Base-by-base conservation (phyloP, 2,888 invertebrate genomes). In the Tetanocera ferruginea region DNA sequence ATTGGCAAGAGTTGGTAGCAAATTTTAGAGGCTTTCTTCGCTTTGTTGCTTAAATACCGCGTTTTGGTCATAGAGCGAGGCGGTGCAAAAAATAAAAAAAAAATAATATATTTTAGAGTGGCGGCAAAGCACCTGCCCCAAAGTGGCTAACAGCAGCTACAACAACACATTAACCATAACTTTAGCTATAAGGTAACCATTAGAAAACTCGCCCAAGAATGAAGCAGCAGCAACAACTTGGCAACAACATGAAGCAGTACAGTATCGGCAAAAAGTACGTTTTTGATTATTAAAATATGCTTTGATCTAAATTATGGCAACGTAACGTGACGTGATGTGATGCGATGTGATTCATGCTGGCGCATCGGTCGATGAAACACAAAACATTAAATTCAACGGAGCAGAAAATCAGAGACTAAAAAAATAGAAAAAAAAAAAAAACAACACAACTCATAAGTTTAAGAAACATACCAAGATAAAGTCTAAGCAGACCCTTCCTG, bases 361-460 rank as follows among this genome's bases (percentile, higher is more conserved):
- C 62, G 73, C 75, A 75, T 81, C 82, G 82, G 81, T 82, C 83
- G 82, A 82, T 83, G 83, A 81, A 83, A 82, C 81, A 83, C 82
- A 77, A 79, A 80, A 78, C 78, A 80, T 73, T 78, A 85, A 84
- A 86, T 80, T 82, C 88, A 88, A 75, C 88, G 85, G 87, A 88
- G 88, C 88, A 86, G 88, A 88, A 88, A 88, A 88, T 87, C 87
- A 87, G 86, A 85, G 84, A 83, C 82, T 83, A 78, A 82, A 51
- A 64, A 70, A 51, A n/a, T 8, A 43, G 6, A 19, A 52, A 52
- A n/a, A 5, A 5, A 0, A 19, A 55, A 55, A 55, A 55, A 55
- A 55, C 0, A 19, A 55, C 17, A 52, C 17, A 55, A 55, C 23
- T 19, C 19, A 19, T 55, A 55, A 55, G 55, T 67, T 67, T 23